These are phyloP conservation scores for Ellobius talpinus DNA, from an alignment of 2,113 vertebrate genomes.

Conservation along the genomic window DNA sequence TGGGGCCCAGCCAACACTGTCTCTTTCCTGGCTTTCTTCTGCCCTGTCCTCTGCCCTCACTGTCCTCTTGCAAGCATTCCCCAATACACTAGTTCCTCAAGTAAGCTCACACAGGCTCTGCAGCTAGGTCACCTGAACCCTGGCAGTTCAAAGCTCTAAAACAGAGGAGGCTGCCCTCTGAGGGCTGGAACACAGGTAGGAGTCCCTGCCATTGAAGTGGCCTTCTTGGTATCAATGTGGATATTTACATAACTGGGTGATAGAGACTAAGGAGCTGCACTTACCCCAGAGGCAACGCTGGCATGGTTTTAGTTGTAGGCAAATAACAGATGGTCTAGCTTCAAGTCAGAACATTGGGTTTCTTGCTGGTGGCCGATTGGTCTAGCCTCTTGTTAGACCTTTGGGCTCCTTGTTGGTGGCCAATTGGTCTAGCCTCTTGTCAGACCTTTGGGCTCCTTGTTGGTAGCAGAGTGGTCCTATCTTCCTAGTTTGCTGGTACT, in stretches of 20 bases:
- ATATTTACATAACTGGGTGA: background rate
- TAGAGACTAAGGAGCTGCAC: background rate
- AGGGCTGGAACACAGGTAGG: background rate
- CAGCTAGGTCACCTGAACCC: background rate
- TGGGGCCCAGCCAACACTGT: background rate
- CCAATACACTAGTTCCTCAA: background rate
- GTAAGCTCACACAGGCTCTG: background rate
- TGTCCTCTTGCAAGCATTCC: background rate
- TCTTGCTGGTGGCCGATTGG: background rate
- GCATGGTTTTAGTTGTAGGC: background rate
- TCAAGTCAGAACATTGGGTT: background rate
- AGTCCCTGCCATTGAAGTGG: background rate
- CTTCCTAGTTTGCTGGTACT: background rate
- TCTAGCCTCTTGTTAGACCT: background rate
- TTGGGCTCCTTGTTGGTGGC: background rate
- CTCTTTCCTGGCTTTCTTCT: too few relatives aligned
- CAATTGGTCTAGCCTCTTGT: background rate
- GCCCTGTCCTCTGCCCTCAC: too few relatives aligned
- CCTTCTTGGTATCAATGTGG: background rate
- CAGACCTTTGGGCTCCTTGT: background rate
- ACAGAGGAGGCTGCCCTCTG: background rate
- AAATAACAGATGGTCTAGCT: background rate
- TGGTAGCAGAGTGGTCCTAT: background rate
- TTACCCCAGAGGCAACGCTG: background rate
- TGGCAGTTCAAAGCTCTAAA: background rate